phyloP scores from a whole-genome alignment of 1,140 invertebrate species.

The Cylas formicarius region DNA sequence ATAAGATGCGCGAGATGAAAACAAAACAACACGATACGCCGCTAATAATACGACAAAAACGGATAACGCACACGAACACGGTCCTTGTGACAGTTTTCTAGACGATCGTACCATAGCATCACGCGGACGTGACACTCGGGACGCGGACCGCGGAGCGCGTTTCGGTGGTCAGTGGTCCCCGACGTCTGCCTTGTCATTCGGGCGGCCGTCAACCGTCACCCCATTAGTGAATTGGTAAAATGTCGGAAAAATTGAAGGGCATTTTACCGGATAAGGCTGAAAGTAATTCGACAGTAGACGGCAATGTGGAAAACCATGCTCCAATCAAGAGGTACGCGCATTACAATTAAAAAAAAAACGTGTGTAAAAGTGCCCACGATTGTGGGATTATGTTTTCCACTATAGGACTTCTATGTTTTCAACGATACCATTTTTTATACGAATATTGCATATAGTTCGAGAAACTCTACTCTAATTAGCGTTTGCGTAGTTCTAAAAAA shows the following conservation, averaged over 20 bases:
- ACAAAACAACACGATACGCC: slow-evolving; percentile 7
- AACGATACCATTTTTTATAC: slow-evolving; percentile 4
- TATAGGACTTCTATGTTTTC: slow-evolving; percentile 3
- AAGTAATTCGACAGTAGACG: slow-evolving; percentile 15
- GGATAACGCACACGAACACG: slow-evolving; percentile 7
- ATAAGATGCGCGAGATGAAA: background rate
- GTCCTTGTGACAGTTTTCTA: slow-evolving; percentile 10
- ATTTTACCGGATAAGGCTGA: slow-evolving; percentile 17
- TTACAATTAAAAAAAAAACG: background rate
- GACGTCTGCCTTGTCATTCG: too few relatives aligned
- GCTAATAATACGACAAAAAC: slow-evolving; percentile 1
- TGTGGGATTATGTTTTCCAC: background rate
- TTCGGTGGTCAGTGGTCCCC: too few relatives aligned
- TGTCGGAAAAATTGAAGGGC: slow-evolving; percentile 16
- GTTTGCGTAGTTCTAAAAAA: slow-evolving; percentile 25
- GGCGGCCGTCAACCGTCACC: too few relatives aligned
- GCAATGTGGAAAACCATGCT: slow-evolving; percentile 13
- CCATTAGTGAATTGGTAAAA: too few relatives aligned
- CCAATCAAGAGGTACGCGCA: slow-evolving; percentile 19
- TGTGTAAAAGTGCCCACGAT: slow-evolving; percentile 4
- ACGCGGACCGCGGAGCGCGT: too few relatives aligned
- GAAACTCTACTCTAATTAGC: background rate
- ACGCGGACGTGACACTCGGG: too few relatives aligned
- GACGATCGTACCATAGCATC: too few relatives aligned
- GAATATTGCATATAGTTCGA: background rate